A percentile compares a stretch with the other conserved stretches of the same genome.
phyloP scores from a whole-genome alignment of 2,888 invertebrate genomes.

The Deroplatys truncata region DNA sequence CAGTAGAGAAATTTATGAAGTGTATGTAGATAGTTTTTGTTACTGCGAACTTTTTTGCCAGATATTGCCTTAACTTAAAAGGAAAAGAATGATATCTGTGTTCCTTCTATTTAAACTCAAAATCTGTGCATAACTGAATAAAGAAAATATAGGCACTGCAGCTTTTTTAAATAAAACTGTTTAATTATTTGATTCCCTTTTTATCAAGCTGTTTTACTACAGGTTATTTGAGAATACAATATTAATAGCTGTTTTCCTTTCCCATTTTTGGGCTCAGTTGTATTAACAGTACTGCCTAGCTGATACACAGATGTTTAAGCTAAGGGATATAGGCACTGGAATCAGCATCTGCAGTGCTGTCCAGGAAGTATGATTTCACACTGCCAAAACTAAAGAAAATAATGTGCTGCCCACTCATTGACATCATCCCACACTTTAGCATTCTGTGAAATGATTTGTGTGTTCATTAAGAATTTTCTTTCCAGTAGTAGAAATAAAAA shows the following conservation, averaged over 20 bases:
- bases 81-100: conserved; percentile 1
- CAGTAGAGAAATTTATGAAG: conserved; percentile 1
- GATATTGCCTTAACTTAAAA: conserved; percentile 19
- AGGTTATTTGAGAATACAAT: not conserved
- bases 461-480: conserved; percentile 1
- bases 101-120: not conserved
- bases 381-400: not conserved
- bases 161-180: conserved; percentile 8
- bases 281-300: conserved; percentile 1
- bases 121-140: conserved; percentile 4
- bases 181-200: not conserved
- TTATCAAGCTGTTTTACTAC: not conserved
- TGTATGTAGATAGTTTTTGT: conserved; percentile 13
- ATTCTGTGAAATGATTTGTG: not conserved
- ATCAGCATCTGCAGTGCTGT: not conserved
- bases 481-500: not conserved
- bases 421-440: not conserved
- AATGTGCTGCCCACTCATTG: conserved; percentile 4
- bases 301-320: not conserved
- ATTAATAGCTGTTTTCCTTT: not conserved
- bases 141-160: conserved; percentile 9
- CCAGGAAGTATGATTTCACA: not conserved
- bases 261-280: not conserved
- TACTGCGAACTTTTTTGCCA: conserved; percentile 20
- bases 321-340: not conserved